phyloP scores from a whole-genome alignment of 2,888 invertebrate species.

The Ichneumon xanthorius region DNA sequence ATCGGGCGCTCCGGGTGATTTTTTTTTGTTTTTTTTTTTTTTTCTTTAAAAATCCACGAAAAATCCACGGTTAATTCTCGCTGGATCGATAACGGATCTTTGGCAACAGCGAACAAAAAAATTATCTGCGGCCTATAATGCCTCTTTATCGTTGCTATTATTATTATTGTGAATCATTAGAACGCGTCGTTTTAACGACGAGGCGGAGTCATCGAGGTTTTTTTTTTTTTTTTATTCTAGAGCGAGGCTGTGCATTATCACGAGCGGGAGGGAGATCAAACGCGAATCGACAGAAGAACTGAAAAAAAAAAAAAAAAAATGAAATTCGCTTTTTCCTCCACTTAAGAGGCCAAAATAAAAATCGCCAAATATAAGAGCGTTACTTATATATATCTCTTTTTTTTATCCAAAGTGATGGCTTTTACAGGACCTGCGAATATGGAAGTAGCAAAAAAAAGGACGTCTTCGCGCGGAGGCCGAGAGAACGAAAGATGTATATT shows the following conservation, averaged over 20 bases:
- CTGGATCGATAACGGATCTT: neutral
- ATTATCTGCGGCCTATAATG: slow-evolving; percentile 19
- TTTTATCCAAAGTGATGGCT: slow-evolving; percentile 6
- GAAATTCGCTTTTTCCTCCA: neutral
- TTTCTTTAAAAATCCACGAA: slow-evolving; percentile 5
- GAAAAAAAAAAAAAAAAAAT: neutral
- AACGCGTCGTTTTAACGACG: slow-evolving; percentile 43
- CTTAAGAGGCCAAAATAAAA: neutral
- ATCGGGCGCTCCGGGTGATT: slow-evolving; percentile 30
- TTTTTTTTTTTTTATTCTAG: slow-evolving; percentile 37
- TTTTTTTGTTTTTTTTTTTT: slow-evolving; percentile 24
- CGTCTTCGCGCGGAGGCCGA: neutral
- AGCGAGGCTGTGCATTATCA: slow-evolving; percentile 66
- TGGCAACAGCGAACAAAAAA: slow-evolving; percentile 9
- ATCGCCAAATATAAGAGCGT: neutral
- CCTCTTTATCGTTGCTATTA: slow-evolving; percentile 42
- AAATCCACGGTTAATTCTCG: slow-evolving; percentile 18
- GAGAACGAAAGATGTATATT: slow-evolving; percentile 40
- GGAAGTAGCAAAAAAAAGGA: neutral
- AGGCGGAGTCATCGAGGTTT: slow-evolving; percentile 52
- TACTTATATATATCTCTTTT: slow-evolving; percentile 2
- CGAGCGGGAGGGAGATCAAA: slow-evolving; percentile 44
- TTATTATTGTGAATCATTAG: slow-evolving; percentile 47
- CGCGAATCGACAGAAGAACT: slow-evolving; percentile 11
- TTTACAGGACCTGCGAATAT: neutral